phyloP scores from a whole-genome alignment of 2,113 vertebrate genomes.

The Oncorhynchus masou region DNA sequence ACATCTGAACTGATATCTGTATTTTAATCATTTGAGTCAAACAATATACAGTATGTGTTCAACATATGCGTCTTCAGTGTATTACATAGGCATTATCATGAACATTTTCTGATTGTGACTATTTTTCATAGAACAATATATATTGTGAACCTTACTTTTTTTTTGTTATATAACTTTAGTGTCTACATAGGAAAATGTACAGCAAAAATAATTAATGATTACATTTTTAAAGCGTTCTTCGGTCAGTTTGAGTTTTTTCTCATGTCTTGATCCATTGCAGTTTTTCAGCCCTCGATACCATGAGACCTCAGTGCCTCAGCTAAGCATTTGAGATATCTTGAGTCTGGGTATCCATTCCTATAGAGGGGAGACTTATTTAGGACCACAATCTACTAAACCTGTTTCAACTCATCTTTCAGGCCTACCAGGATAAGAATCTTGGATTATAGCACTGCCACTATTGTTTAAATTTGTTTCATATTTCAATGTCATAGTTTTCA shows the following conservation, averaged over 20 bases:
- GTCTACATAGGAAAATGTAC: too few relatives aligned
- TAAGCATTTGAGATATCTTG: conserved; percentile 49
- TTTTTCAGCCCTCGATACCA: conserved; percentile 16
- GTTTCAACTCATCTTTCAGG: background rate
- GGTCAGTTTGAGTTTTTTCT: background rate
- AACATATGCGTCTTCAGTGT: too few relatives aligned
- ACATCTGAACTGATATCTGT: background rate
- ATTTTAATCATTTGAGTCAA: background rate
- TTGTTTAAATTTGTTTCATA: background rate
- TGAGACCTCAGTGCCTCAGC: conserved; percentile 28
- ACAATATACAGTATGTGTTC: too few relatives aligned
- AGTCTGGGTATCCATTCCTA: conserved; percentile 69
- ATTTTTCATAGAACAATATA: too few relatives aligned
- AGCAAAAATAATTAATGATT: too few relatives aligned
- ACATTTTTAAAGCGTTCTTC: background rate
- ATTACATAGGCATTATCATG: too few relatives aligned
- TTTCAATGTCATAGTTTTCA: background rate
- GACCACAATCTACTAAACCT: background rate
- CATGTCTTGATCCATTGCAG: background rate
- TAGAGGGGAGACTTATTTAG: background rate
- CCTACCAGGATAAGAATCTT: background rate
- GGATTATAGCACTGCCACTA: background rate
- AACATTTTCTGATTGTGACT: too few relatives aligned
- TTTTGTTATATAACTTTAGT: too few relatives aligned
- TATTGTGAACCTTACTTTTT: too few relatives aligned